Evolutionary conservation across 2,888 invertebrate species (phyloP).

Genomic region (Tipula vernalis): DNA sequence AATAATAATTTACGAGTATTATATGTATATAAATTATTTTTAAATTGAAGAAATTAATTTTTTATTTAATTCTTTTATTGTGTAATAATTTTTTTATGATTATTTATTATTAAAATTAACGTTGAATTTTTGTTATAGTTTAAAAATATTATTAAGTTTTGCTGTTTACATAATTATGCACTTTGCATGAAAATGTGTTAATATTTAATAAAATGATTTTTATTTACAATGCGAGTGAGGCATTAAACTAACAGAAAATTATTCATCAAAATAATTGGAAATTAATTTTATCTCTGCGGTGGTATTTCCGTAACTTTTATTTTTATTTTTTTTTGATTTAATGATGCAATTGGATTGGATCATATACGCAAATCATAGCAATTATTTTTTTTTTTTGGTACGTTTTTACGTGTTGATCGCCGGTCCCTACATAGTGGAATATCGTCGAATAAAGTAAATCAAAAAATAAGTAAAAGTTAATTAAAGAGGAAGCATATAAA

Average conservation of each 20-base stretch:
- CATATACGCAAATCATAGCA: not conserved
- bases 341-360: not conserved
- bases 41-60: not conserved
- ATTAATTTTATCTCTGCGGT: not conserved
- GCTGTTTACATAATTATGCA: not conserved
- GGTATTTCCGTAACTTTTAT: not conserved
- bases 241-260: not conserved
- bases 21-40: not conserved
- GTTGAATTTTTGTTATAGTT: not conserved
- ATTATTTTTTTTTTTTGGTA: not conserved
- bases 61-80: not conserved
- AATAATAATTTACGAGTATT: not conserved
- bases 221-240: not conserved
- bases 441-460: not conserved
- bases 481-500: not conserved
- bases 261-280: not conserved
- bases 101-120: not conserved
- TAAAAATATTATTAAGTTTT: not conserved
- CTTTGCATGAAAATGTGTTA: not conserved
- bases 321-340: not conserved
- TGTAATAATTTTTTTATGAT: not conserved
- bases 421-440: not conserved
- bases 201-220: not conserved
- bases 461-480: not conserved
- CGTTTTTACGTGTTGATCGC: not conserved